Percentiles rank a stretch among this genome's conserved stretches.
phyloP scores from a whole-genome alignment of 2,888 invertebrate genomes.

The Neria commutata region DNA sequence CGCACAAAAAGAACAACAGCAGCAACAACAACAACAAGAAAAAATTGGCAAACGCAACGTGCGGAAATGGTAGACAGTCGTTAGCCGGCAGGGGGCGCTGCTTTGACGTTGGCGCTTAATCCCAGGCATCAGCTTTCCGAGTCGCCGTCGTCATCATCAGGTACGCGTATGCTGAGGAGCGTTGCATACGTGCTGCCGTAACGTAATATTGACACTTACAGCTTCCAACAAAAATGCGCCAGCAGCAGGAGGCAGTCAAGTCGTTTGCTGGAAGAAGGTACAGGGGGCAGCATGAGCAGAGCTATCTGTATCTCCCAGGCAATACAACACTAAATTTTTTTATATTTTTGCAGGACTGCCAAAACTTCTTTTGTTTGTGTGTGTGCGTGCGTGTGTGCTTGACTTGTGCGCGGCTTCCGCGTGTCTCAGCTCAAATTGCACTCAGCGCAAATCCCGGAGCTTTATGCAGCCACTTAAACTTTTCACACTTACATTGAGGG shows the following conservation, averaged over 20 bases:
- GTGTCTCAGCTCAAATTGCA: slow-evolving; percentile 29
- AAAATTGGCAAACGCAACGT: slow-evolving; percentile 25
- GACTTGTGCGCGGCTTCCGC: too few species aligned
- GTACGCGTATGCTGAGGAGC: slow-evolving; percentile 16
- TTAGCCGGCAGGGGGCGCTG: not conserved
- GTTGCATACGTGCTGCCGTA: slow-evolving; percentile 48
- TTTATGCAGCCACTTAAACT: slow-evolving; percentile 56
- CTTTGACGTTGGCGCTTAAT: slow-evolving; percentile 38
- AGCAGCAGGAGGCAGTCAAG: not conserved
- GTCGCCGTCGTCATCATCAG: slow-evolving; percentile 13
- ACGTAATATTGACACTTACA: slow-evolving; percentile 54
- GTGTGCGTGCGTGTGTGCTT: not conserved
- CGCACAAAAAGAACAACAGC: slow-evolving; percentile 1
- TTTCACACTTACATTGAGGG: slow-evolving; percentile 43
- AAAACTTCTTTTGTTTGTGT: not conserved
- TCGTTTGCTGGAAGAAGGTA: not conserved
- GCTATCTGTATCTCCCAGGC: too few species aligned
- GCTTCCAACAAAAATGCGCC: slow-evolving; percentile 18
- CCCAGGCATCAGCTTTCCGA: slow-evolving; percentile 37
- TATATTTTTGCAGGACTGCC: not conserved
- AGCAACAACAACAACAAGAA: slow-evolving; percentile 4
- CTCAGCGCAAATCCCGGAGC: slow-evolving; percentile 48
- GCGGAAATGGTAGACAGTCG: not conserved
- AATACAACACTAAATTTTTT: not conserved
- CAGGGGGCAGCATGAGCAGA: too few species aligned